A percentile compares a stretch with the other conserved stretches of the same genome.
phyloP scores from a whole-genome alignment of 2,888 invertebrate species.

The Gonocerus acuteangulatus region DNA sequence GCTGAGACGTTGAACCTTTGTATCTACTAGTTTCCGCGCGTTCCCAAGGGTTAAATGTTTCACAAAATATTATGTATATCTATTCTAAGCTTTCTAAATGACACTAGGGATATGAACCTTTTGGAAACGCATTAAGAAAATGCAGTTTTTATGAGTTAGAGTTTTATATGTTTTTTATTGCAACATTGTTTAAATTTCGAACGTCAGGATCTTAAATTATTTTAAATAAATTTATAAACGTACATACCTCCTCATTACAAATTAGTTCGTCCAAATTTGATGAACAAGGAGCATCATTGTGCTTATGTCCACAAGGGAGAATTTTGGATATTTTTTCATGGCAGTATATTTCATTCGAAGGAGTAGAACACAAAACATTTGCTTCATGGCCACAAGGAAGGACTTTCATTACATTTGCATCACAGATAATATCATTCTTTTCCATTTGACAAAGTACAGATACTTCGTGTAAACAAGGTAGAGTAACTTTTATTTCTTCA shows the following conservation, averaged over 20 bases:
- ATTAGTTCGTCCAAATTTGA: neutral
- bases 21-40: too few species aligned
- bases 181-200: too few species aligned
- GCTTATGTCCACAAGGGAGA: slow-evolving; percentile 1
- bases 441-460: neutral
- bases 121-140: too few species aligned
- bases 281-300: neutral
- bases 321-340: neutral
- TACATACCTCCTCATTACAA: neutral
- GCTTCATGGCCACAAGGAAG: slow-evolving; percentile 8
- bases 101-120: too few species aligned
- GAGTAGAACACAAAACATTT: neutral
- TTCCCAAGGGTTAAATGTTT: too few species aligned
- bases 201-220: too few species aligned
- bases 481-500: neutral
- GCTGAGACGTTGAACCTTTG: too few species aligned
- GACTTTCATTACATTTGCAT: neutral
- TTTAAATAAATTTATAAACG: too few species aligned
- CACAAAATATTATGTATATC: too few species aligned
- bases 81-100: too few species aligned
- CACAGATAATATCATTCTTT: neutral
- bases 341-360: neutral
- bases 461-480: neutral
- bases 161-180: too few species aligned
- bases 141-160: too few species aligned